phyloP scores from a whole-genome alignment of 2,113 vertebrate genomes.

The Sinocyclocheilus maitianheensis region DNA sequence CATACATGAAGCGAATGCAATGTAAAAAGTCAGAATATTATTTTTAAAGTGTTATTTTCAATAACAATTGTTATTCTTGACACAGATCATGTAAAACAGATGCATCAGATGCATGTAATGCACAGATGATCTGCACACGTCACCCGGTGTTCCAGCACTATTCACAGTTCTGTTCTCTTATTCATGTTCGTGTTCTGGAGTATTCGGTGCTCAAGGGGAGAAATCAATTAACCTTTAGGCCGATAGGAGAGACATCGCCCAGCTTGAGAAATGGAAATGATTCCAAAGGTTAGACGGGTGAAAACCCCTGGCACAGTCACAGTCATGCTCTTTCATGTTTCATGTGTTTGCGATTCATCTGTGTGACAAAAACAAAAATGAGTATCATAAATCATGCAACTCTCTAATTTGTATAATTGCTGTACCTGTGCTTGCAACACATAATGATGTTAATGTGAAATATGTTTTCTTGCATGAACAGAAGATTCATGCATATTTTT shows the following conservation, averaged over 20 bases:
- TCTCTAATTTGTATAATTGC: neutral
- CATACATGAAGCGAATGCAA: too few relatives aligned
- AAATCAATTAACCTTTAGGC: constrained; percentile 77
- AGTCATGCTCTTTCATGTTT: constrained; percentile 30
- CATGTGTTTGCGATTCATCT: neutral
- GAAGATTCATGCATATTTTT: neutral
- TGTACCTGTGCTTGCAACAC: neutral
- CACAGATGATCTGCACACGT: neutral
- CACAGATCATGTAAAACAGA: neutral
- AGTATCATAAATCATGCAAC: constrained; percentile 14
- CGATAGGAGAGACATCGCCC: constrained; percentile 60
- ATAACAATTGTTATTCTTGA: neutral
- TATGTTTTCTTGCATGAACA: constrained; percentile 24
- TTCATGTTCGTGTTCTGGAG: constrained; percentile 50
- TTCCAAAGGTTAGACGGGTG: constrained; percentile 49
- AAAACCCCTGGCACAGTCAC: constrained; percentile 5
- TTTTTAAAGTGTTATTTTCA: too few relatives aligned
- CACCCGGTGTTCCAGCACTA: neutral
- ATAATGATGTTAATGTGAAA: constrained; percentile 4
- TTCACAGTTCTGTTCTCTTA: constrained; percentile 42
- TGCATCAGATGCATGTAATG: neutral
- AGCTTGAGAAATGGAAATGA: constrained; percentile 61
- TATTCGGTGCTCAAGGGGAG: constrained; percentile 60
- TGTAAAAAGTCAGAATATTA: too few relatives aligned
- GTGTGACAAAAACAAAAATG: neutral